Evolutionary conservation across 2,888 invertebrate species (phyloP).

Genomic region (Synanthedon andrenaeformis): DNA sequence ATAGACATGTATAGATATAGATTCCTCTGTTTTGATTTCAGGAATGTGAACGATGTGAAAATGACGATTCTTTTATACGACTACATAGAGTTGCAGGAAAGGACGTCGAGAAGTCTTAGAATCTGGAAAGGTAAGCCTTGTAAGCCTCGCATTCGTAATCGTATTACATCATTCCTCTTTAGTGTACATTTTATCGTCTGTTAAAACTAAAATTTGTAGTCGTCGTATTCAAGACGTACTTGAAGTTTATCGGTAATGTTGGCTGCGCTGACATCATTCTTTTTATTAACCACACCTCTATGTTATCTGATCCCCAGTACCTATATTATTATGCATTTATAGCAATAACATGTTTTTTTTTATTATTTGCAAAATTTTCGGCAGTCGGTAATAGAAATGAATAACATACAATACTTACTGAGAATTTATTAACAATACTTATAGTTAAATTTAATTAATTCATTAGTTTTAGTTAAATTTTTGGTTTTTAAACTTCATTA

Average conservation of each 20-base stretch:
- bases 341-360: no score
- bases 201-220: no score
- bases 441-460: no score
- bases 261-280: background rate
- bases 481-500: no score
- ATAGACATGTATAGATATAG: background rate
- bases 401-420: no score
- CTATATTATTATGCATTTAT: background rate
- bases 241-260: background rate
- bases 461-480: no score
- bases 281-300: background rate
- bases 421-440: no score
- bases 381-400: no score
- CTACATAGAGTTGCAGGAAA: constrained; percentile 45
- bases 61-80: constrained; percentile 57
- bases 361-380: no score
- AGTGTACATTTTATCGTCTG: background rate
- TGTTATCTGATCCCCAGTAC: no score
- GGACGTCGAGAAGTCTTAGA: constrained; percentile 38
- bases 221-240: background rate
- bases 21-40: constrained; percentile 11
- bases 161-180: no score
- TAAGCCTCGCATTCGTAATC: no score
- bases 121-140: constrained; percentile 49
- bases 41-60: constrained; percentile 19